These are phyloP conservation scores for Megalurothrips usitatus DNA, from an alignment of 2,888 invertebrate species.

Conservation along the genomic window DNA sequence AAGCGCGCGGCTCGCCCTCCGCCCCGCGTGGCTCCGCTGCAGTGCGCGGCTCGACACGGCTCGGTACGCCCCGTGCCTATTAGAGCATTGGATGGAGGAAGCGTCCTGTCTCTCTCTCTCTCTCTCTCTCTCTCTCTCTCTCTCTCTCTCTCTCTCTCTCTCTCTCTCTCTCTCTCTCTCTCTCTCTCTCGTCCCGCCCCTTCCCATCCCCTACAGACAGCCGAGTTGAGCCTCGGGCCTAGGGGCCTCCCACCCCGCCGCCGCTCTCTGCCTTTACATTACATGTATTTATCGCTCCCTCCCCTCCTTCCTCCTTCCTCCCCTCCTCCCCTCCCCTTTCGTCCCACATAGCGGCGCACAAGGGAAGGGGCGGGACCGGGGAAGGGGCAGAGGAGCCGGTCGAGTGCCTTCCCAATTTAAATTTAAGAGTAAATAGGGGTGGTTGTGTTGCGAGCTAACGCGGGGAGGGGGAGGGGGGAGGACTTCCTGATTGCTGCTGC, in stretches of 20 bases:
- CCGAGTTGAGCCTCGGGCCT: too few relatives aligned
- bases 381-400: too few relatives aligned
- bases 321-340: not conserved
- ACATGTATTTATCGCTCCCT: slow-evolving; percentile 7
- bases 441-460: not conserved
- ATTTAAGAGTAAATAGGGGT: slow-evolving; percentile 18
- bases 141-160: not conserved
- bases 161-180: not conserved
- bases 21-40: not conserved
- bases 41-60: not conserved
- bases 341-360: not conserved
- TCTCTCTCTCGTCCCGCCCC: too few relatives aligned
- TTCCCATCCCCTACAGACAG: too few relatives aligned
- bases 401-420: slow-evolving; percentile 14
- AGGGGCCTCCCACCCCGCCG: not conserved
- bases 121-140: not conserved
- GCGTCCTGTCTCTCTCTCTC: not conserved
- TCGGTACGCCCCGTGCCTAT: too few relatives aligned
- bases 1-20: too few relatives aligned
- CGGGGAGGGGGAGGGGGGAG: not conserved
- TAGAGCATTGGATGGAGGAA: not conserved
- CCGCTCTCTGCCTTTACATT: not conserved
- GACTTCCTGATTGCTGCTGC: slow-evolving; percentile 14
- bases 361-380: not conserved
- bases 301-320: not conserved